Evolutionary conservation across 2,888 invertebrate genomes (phyloP).

Genomic region (Dynastes hyllus): DNA sequence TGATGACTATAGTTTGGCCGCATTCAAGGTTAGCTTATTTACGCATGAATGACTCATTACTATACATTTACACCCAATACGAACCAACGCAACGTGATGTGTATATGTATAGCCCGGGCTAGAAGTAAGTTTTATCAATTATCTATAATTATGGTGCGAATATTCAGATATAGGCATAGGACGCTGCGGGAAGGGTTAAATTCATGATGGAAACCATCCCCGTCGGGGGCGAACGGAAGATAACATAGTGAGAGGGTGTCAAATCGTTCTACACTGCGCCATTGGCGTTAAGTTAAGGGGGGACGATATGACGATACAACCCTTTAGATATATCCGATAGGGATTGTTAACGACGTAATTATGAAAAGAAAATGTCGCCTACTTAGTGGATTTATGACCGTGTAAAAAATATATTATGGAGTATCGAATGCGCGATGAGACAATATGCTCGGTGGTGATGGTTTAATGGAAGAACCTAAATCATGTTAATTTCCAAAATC

Average conservation of each 20-base stretch:
- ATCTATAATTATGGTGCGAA: slow-evolving; percentile 59
- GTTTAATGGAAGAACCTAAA: slow-evolving; percentile 5
- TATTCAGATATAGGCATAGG: slow-evolving; percentile 55
- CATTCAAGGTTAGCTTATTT: slow-evolving; percentile 29
- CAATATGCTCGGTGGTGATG: slow-evolving; percentile 14
- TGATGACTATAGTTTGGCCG: slow-evolving; percentile 18
- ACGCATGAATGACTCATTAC: slow-evolving; percentile 47
- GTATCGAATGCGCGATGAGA: slow-evolving; percentile 4
- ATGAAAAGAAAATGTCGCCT: slow-evolving; percentile 68
- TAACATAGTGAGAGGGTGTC: slow-evolving; percentile 68
- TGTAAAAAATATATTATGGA: slow-evolving; percentile 31
- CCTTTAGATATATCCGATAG: slow-evolving; percentile 68
- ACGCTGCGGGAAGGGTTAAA: slow-evolving; percentile 64
- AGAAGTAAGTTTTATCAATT: slow-evolving; percentile 57
- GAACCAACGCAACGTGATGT: neutral
- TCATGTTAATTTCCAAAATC: neutral
- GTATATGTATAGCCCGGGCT: slow-evolving; percentile 1
- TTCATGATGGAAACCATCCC: slow-evolving; percentile 65
- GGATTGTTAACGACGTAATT: slow-evolving; percentile 69
- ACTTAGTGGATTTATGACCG: slow-evolving; percentile 59
- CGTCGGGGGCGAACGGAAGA: slow-evolving; percentile 64
- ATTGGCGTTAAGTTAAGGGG: slow-evolving; percentile 66
- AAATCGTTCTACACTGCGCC: slow-evolving; percentile 65
- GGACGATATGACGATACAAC: slow-evolving; percentile 63
- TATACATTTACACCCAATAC: slow-evolving; percentile 16